Evolutionary conservation across 2,113 vertebrate genomes (phyloP).

Genomic region (Thinocorus orbignyianus): DNA sequence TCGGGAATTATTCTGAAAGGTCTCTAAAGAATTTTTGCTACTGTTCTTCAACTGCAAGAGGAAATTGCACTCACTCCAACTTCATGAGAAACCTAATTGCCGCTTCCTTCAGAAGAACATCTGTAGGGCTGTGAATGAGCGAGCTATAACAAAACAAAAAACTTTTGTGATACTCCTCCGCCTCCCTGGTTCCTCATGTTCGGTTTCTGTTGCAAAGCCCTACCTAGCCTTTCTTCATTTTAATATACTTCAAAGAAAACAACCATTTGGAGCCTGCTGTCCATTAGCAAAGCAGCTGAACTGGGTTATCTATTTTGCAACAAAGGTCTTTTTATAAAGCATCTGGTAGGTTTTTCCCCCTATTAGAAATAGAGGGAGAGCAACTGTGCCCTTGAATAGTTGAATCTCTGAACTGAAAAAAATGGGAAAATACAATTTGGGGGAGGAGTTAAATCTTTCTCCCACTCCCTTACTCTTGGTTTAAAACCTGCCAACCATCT

Average conservation of each 20-base stretch:
- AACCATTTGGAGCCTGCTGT: not conserved
- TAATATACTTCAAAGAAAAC: slow-evolving; percentile 2
- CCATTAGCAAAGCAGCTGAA: not conserved
- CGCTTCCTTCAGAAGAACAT: slow-evolving; percentile 18
- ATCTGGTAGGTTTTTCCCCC: not conserved
- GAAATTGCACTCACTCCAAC: slow-evolving; percentile 36
- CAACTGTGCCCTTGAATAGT: not conserved
- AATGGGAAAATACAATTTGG: not conserved
- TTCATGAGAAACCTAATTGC: slow-evolving; percentile 23
- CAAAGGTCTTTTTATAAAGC: not conserved
- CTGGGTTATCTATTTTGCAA: not conserved
- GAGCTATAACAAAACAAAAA: not conserved
- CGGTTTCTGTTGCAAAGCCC: slow-evolving; percentile 23
- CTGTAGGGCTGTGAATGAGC: slow-evolving; percentile 35
- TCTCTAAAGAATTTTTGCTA: slow-evolving; percentile 30
- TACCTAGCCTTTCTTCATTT: slow-evolving; percentile 65
- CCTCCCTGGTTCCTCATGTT: not conserved
- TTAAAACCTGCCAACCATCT: slow-evolving; percentile 39
- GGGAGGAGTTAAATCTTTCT: slow-evolving; percentile 51
- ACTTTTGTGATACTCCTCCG: not conserved
- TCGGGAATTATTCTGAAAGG: not conserved
- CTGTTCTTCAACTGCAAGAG: slow-evolving; percentile 42
- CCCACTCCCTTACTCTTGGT: not conserved
- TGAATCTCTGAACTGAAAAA: not conserved
- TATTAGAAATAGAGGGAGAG: not conserved